Evolutionary conservation across 35 echinoderm and acorn worm genomes (phyloP).

Genomic region (Diadema setosum): DNA sequence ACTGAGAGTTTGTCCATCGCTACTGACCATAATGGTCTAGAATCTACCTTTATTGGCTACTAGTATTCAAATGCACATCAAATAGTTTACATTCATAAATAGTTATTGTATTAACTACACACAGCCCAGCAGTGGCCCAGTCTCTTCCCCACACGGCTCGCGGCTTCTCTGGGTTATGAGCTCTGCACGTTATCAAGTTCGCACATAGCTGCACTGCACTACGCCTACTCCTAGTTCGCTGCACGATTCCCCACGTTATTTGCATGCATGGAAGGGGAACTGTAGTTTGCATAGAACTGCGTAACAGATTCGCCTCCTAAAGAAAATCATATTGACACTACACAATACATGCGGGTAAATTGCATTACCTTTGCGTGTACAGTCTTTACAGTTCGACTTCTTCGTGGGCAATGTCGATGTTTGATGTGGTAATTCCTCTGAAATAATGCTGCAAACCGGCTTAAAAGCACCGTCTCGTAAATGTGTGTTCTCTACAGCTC

Average conservation of each 20-base stretch:
- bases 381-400: not conserved
- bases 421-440: not conserved
- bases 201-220: too few relatives aligned
- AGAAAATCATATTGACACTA: not conserved
- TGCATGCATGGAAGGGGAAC: not conserved
- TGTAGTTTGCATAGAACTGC: not conserved
- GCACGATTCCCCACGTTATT: not conserved
- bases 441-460: not conserved
- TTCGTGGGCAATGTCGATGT: not conserved
- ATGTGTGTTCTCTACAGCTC: not conserved
- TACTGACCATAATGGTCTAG: too few relatives aligned
- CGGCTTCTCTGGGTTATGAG: too few relatives aligned
- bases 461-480: not conserved
- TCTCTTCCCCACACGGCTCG: too few relatives aligned
- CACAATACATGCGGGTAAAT: not conserved
- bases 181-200: too few relatives aligned
- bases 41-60: too few relatives aligned
- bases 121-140: too few relatives aligned
- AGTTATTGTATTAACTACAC: too few relatives aligned
- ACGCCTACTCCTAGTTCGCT: too few relatives aligned
- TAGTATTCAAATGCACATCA: too few relatives aligned
- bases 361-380: not conserved
- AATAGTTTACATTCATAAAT: too few relatives aligned
- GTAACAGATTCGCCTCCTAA: not conserved
- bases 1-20: too few relatives aligned